A percentile compares a stretch with the other conserved stretches of the same genome.
Evolutionary conservation across 2,888 invertebrate species (phyloP).

Genomic region (Campoplex capitator): DNA sequence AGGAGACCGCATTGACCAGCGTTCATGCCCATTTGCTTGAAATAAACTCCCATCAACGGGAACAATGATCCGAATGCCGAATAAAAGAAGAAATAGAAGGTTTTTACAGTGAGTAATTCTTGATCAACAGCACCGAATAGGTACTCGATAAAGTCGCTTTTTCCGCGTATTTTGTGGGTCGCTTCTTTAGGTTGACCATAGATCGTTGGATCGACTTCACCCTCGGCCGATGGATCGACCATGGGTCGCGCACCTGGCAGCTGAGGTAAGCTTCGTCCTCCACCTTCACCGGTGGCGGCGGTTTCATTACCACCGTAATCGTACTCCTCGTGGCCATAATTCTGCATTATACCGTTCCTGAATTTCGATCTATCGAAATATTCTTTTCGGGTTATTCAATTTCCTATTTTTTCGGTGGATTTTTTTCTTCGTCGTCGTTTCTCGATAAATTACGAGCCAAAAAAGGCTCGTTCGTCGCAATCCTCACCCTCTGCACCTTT

Average conservation of each 20-base stretch:
- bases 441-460: neutral
- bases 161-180: slow-evolving; percentile 95
- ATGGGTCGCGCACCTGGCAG: slow-evolving; percentile 87
- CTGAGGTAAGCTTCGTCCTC: slow-evolving; percentile 75
- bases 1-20: slow-evolving; percentile 96
- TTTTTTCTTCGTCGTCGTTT: neutral
- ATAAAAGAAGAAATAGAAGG: slow-evolving; percentile 99
- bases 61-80: slow-evolving; percentile 99
- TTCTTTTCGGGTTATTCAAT: neutral
- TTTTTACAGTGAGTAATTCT: slow-evolving; percentile 97
- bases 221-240: slow-evolving; percentile 93
- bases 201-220: slow-evolving; percentile 93
- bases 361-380: slow-evolving; percentile 9
- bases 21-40: slow-evolving; percentile 99
- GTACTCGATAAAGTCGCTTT: slow-evolving; percentile 93
- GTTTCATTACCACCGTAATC: slow-evolving; percentile 72
- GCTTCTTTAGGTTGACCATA: slow-evolving; percentile 95
- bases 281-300: slow-evolving; percentile 55
- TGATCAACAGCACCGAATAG: slow-evolving; percentile 94
- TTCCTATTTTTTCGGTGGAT: neutral
- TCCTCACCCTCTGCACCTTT: neutral
- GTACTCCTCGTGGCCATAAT: slow-evolving; percentile 80
- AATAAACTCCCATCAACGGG: slow-evolving; percentile 99
- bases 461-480: slow-evolving; percentile 42
- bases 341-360: slow-evolving; percentile 76